Conservation (phyloP, 2,113 vertebrate species). For the Argyrosomus japonicus region DNA sequence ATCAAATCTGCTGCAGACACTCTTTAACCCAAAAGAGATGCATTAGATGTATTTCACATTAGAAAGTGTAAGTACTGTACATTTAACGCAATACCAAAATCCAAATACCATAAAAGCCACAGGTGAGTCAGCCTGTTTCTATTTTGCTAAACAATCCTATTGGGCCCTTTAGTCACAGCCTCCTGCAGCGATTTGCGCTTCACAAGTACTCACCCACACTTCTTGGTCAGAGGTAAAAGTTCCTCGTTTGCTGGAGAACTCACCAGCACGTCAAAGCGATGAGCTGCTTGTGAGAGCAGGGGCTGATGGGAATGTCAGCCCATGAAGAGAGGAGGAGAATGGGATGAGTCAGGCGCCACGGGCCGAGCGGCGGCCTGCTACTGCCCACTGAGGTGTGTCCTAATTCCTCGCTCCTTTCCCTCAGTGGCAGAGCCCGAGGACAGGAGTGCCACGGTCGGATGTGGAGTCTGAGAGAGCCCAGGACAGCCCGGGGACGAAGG, state of each 20-base stretch:
- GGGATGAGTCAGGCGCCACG: slow-evolving; percentile 72
- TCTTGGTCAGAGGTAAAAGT: slow-evolving; percentile 65
- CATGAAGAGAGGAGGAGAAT: slow-evolving; percentile 56
- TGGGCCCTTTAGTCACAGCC: slow-evolving; percentile 48
- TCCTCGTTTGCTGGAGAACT: slow-evolving; percentile 58
- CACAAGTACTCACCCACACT: slow-evolving; percentile 52
- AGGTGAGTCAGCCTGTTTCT: slow-evolving; percentile 45
- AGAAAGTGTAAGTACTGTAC: neutral
- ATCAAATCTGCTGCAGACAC: slow-evolving; percentile 6
- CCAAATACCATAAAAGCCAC: slow-evolving; percentile 5
- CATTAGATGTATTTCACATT: neutral
- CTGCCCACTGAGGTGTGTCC: slow-evolving; percentile 70
- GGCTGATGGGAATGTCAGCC: slow-evolving; percentile 79
- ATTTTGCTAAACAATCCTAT: slow-evolving; percentile 39
- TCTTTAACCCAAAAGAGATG: neutral
- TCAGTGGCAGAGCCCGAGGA: slow-evolving; percentile 46
- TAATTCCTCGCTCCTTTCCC: slow-evolving; percentile 64
- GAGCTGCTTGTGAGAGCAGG: slow-evolving; percentile 55
- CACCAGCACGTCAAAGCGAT: slow-evolving; percentile 78
- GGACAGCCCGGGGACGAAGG: slow-evolving; percentile 3
- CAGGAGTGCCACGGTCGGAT: slow-evolving; percentile 28
- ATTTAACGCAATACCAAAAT: slow-evolving; percentile 1
- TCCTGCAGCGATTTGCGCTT: slow-evolving; percentile 37
- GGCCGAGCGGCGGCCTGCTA: slow-evolving; percentile 56
- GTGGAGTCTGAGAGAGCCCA: slow-evolving; percentile 25